Base-by-base conservation (phyloP, 1,140 invertebrate species). In the Lethrus apterus region DNA sequence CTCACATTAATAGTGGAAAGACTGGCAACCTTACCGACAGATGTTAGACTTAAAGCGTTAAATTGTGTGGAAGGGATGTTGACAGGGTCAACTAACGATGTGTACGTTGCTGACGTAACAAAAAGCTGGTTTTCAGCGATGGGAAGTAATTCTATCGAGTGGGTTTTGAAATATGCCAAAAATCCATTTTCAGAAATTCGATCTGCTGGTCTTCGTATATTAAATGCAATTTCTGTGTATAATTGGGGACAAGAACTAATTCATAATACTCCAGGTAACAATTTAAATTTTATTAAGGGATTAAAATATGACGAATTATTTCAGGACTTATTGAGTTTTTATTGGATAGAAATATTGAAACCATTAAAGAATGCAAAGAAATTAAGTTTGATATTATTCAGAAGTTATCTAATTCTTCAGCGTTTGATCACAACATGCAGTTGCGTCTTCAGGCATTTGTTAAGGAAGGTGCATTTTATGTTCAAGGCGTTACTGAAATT, bases 241-340 rank as follows among this genome's bases (percentile, higher is more conserved):
- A 57, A 60, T 8, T 84, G 82, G 82, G 80, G 79, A 3, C 80
- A 82, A 61, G 68, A 75, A 46, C 64, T 70, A 31, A 75, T 83
- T 44, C 72, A 70, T 46, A 63, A 65, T 52, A 58, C 66, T 44
- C 69, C 78, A 29, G 62, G 67, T 68, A 52, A 44, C 0, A 42
- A 4, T 38, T 21, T 20, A 44, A 11, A 44, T 30, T 4, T 40
- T 36, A 48, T 42, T 3, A 30, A n/a, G n/a, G 5, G n/a, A 40
- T 9, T n/a, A 31, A 44, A 35, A 21, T 31, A 14, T 53, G 30
- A 50, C 33, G 43, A 70, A 68, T 40, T 61, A 24, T 32, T 41
- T 0, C 13, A 71, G 83, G 85, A 19, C 74, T 90, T 23, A 57
- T 82, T 2, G 86, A 90, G 63, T 89, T 81, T 62, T 62, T 91